phyloP scores from a whole-genome alignment of 2,113 vertebrate species.

The Pachyramphus minor region DNA sequence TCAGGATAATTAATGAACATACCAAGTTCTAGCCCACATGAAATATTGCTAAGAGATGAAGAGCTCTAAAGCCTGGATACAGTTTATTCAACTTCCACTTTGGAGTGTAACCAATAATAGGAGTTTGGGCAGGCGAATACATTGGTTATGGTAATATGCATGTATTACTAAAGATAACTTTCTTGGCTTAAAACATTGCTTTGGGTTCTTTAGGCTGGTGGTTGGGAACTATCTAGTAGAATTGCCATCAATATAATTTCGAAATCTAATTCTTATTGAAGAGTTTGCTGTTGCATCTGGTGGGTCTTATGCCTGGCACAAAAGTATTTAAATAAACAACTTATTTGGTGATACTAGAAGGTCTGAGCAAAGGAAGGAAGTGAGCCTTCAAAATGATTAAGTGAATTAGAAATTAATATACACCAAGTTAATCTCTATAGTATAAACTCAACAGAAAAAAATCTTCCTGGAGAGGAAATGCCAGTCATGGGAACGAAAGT shows the following conservation, averaged over 20 bases:
- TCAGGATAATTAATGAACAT: not conserved
- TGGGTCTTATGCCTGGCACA: conserved; percentile 7
- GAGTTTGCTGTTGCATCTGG: conserved; percentile 40
- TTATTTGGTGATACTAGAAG: conserved; percentile 24
- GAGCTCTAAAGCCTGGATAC: not conserved
- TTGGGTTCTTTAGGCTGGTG: not conserved
- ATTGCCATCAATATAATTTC: not conserved
- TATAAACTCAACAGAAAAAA: conserved; percentile 50
- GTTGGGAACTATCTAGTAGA: not conserved
- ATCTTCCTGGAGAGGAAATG: conserved; percentile 60
- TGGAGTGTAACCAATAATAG: not conserved
- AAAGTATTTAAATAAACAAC: conserved; percentile 33
- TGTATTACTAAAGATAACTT: not conserved
- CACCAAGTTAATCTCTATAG: conserved; percentile 53
- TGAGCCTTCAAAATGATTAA: conserved; percentile 66
- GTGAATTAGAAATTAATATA: conserved; percentile 70
- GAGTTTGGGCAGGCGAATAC: not conserved
- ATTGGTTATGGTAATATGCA: not conserved
- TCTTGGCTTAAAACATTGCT: not conserved
- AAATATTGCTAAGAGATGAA: not conserved
- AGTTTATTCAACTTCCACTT: not conserved
- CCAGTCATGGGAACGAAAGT: conserved; percentile 50
- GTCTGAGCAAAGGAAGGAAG: conserved; percentile 51
- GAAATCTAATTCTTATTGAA: not conserved
- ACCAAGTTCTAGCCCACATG: not conserved